Conservation (phyloP, 2,797 vertebrate genomes). For the Agapornis canus region DNA sequence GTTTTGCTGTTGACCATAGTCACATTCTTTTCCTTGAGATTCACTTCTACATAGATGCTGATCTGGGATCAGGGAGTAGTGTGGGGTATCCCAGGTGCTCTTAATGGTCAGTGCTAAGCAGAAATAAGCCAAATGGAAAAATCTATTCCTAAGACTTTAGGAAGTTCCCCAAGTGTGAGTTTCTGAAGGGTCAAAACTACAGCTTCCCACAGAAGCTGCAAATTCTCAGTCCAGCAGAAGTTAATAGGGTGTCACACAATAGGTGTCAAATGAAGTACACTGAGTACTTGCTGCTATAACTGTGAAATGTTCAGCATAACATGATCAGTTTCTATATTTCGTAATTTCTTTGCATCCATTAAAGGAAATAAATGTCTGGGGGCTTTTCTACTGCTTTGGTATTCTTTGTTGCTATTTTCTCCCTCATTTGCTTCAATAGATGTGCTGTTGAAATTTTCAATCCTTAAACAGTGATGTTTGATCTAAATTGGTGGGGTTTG, state of each 20-base stretch:
- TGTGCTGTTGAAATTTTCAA: background rate
- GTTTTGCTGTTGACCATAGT: background rate
- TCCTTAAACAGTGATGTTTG: constrained; percentile 2
- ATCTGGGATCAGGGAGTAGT: background rate
- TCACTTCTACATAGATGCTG: background rate
- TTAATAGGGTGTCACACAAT: background rate
- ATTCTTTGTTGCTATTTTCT: background rate
- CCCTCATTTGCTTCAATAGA: background rate
- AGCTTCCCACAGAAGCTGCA: background rate
- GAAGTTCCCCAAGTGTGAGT: background rate
- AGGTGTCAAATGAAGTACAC: background rate
- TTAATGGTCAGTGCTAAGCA: background rate
- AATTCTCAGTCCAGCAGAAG: background rate
- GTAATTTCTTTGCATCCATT: background rate
- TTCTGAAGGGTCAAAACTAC: background rate
- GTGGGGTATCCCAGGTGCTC: background rate
- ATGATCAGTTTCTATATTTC: background rate
- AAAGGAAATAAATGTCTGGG: fast-evolving
- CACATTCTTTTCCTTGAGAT: background rate
- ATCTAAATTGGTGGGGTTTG: background rate
- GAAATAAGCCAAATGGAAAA: background rate
- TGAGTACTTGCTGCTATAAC: background rate
- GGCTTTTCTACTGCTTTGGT: background rate
- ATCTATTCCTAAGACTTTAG: background rate
- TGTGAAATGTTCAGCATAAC: background rate